Base-by-base conservation (phyloP, 1,140 invertebrate species). In the Drosophila takahashii region DNA sequence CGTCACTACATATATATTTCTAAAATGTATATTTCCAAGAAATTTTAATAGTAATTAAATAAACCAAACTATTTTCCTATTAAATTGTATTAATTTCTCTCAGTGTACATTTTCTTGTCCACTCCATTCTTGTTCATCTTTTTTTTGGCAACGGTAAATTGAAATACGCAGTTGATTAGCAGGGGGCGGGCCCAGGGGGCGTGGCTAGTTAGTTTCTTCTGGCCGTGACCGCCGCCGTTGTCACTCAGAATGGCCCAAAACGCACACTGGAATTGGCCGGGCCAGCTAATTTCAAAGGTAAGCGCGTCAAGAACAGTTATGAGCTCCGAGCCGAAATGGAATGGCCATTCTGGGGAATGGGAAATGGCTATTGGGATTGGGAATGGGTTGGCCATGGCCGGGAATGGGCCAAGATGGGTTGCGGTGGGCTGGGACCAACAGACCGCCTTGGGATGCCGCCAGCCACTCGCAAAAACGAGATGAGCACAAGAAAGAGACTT, bases 221-320 rank as follows among this genome's bases (percentile, higher is more conserved):
- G 26, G 39, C 44, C 52, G 47, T 64, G 59, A 39, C 16, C 74
- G 59, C 52, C 69, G 58, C 47, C 62, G 77, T 81, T 85, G 81
- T 81, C 81, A 81, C 67, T 81, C 72, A 70, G 59, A 45, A 52
- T 65, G 83, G 81, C 65, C 83, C 78, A 86, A 86, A 85, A 85
- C 81, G 81, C 81, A 85, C 74, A 60, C 67, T 39, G 81, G 62
- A 64, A 62, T 77, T 71, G 59, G 53, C 72, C 72, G 36, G 29
- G 11, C 39, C 77, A 75, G 77, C 81, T 86, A 86, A 86, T 85
- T 85, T 78, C 59, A 65, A 86, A 86, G 77, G 83, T 76, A 86
- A 86, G 81, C 81, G 81, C 83, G 84, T 87, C 83, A 87, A 89
- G 84, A 87, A 87, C 83, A 89, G 83, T 87, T 87, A 87, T 87